These are phyloP conservation scores for Leptodirus hochenwartii DNA, from an alignment of 2,888 invertebrate genomes.

Conservation along the genomic window DNA sequence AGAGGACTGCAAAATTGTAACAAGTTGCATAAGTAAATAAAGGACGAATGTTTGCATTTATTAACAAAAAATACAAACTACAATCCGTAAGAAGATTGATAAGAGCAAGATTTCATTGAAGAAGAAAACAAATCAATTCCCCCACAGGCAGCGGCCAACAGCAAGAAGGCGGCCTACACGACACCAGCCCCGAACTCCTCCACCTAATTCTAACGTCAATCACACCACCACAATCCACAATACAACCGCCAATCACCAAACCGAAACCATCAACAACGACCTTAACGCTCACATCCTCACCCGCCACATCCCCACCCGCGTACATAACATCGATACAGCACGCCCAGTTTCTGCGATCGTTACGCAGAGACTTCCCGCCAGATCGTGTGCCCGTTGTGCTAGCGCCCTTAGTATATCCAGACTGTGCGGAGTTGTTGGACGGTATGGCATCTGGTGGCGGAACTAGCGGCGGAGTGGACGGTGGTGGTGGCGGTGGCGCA, in stretches of 20 bases:
- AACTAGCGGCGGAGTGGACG: constrained; percentile 23
- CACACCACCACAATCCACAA: no score
- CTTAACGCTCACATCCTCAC: constrained; percentile 39
- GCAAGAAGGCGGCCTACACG: constrained; percentile 71
- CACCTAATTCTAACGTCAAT: constrained; percentile 53
- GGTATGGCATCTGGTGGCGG: constrained; percentile 44
- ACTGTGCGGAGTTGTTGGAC: constrained; percentile 47
- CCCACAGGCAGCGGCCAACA: constrained; percentile 41
- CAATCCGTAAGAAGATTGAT: no score
- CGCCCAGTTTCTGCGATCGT: constrained; percentile 61
- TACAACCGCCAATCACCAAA: no score
- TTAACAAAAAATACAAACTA: no score
- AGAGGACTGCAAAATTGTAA: no score
- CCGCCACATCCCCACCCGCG: constrained; percentile 37
- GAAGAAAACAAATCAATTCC: no score
- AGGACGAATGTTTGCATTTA: no score
- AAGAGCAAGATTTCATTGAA: no score
- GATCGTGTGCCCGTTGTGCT: constrained; percentile 79
- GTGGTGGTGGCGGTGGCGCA: no score
- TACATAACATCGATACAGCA: constrained; percentile 56
- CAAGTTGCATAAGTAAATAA: no score
- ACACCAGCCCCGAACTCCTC: constrained; percentile 76
- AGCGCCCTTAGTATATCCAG: constrained; percentile 72
- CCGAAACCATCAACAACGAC: no score
- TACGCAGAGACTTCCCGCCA: constrained; percentile 75